These are phyloP conservation scores for Allacma fusca DNA, from an alignment of 2,888 invertebrate species.

Conservation along the genomic window DNA sequence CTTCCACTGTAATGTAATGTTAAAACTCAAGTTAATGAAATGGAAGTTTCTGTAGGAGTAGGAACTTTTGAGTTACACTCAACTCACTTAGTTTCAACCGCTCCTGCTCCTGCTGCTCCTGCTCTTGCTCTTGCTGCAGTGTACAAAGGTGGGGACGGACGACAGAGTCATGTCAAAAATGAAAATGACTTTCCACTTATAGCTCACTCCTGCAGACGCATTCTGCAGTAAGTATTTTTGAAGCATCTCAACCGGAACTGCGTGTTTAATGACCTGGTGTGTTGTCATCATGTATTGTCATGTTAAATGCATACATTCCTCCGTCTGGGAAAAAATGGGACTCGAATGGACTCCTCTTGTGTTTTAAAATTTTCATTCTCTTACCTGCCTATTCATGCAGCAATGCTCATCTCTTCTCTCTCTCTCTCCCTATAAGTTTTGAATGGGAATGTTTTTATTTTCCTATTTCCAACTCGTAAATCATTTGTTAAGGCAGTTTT, in stretches of 20 bases:
- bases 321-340: too few species aligned
- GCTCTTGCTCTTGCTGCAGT: too few species aligned
- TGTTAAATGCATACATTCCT: too few species aligned
- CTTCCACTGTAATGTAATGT: too few species aligned
- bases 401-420: not conserved
- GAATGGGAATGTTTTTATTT: not conserved
- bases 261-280: constrained; percentile 37
- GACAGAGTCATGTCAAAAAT: not conserved
- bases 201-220: not conserved
- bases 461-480: not conserved
- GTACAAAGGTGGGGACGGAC: not conserved
- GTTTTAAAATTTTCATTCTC: not conserved
- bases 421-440: not conserved
- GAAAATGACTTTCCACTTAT: not conserved
- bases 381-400: constrained; percentile 1
- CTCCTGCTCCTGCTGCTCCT: too few species aligned
- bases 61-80: too few species aligned
- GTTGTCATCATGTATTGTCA: constrained; percentile 8
- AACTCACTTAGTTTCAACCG: too few species aligned
- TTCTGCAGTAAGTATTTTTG: constrained; percentile 7
- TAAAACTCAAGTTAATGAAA: too few species aligned
- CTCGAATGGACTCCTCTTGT: too few species aligned
- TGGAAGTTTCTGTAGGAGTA: too few species aligned
- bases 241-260: constrained; percentile 38
- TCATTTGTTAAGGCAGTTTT: not conserved